Base-by-base conservation (phyloP, 2,113 vertebrate genomes). In the Hypocryptadius cinnamomeus region DNA sequence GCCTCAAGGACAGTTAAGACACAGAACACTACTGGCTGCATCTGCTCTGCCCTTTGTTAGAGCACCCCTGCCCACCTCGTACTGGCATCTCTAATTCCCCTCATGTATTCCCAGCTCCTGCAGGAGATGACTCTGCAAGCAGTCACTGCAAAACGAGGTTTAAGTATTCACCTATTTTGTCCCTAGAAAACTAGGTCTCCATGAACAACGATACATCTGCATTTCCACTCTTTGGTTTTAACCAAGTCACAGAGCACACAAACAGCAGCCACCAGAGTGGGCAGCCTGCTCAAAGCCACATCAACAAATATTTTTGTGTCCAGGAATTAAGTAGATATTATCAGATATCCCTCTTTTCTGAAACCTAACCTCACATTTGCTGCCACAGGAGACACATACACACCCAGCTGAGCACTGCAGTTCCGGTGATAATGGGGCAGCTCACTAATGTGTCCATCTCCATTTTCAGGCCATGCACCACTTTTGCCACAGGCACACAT, bases 191-290 rank as follows among this genome's bases (percentile, higher is more conserved):
- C 15, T 30, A 85, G 35, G 23, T 66, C 66, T 87, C n/a, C 0
- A 4, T 3, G 24, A 57, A 56, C 1, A 4, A 25, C 1, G 1
- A 39, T 2, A 15, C 21, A 71, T 8, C 9, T 73, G 18, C 23
- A 30, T 19, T 50, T 28, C 27, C 5, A 3, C 5, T 5, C 48
- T 22, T 79, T 28, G 40, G 18, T 40, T 78, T 80, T 68, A 89
- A 74, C 37, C 37, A 78, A 84, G 40, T 37, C n/a, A 66, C 33
- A 50, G 51, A 28, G 69, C 73, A 76, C 89, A 89, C 15, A 35
- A 81, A 31, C 22, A 57, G 40, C 5, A 69, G 37, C 31, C 37
- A 71, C 15, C 10, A 22, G 17, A 70, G 44, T 18, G 18, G 53
- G 37, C n/a, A 56, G 44, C 11, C 31, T 45, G 53, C 50, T 82